phyloP scores from a whole-genome alignment of 92 coral and sea anemone genomes.

The Epizoanthus illoricatus region DNA sequence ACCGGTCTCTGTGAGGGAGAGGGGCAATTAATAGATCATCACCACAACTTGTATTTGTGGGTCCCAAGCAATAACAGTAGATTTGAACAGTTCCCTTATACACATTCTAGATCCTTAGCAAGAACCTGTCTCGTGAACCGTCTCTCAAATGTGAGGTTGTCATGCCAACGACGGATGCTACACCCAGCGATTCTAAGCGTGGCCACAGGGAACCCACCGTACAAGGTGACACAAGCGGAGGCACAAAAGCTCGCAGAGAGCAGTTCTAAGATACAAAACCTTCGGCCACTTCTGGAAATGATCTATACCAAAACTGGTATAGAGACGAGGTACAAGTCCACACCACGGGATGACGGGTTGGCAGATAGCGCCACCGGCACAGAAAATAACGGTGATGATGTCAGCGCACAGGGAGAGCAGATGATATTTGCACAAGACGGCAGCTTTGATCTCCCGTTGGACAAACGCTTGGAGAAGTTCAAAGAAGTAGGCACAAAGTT shows the following conservation, averaged over 20 bases:
- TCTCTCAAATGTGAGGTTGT: not conserved
- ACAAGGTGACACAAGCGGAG: slow-evolving; percentile 5
- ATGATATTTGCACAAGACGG: slow-evolving; percentile 15
- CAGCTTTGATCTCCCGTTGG: slow-evolving; percentile 1
- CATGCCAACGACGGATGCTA: not conserved
- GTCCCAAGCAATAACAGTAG: no score
- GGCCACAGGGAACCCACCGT: slow-evolving; percentile 17
- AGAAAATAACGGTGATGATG: no score
- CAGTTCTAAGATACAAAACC: slow-evolving; percentile 15
- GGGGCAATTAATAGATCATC: no score
- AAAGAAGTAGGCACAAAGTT: slow-evolving; percentile 5
- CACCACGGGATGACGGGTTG: slow-evolving; percentile 17
- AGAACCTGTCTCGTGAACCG: not conserved
- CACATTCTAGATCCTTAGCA: no score
- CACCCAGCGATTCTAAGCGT: not conserved
- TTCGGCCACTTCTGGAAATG: slow-evolving; percentile 9
- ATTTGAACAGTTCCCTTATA: no score
- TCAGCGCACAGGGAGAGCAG: not conserved
- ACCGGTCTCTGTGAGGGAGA: no score
- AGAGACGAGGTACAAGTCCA: slow-evolving; percentile 13
- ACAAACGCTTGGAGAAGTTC: slow-evolving; percentile 14
- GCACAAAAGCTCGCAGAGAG: slow-evolving; percentile 3
- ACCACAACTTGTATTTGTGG: no score
- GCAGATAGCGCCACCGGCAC: no score
- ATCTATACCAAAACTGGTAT: slow-evolving; percentile 20